phyloP scores from a whole-genome alignment of 2,888 invertebrate species.

The Prenolepis imparis region DNA sequence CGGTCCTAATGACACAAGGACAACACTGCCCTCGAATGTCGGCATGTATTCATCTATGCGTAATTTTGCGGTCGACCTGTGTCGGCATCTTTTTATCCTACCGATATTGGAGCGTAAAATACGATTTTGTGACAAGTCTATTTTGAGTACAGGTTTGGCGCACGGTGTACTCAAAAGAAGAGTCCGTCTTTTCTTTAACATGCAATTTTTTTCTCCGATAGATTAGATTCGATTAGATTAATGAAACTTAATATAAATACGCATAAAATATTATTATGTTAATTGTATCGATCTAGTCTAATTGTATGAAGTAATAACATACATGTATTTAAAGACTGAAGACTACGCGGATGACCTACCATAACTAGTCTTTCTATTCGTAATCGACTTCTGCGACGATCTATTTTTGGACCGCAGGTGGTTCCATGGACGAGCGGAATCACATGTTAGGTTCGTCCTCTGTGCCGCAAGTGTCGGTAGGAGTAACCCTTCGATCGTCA shows the following conservation, averaged over 20 bases:
- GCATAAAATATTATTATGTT: neutral
- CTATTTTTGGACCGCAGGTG: constrained; percentile 73
- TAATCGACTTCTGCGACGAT: constrained; percentile 36
- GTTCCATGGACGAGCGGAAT: constrained; percentile 66
- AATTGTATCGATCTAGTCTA: neutral
- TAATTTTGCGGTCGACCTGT: constrained; percentile 71
- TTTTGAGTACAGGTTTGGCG: constrained; percentile 4
- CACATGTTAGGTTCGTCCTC: constrained; percentile 66
- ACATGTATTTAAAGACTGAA: neutral
- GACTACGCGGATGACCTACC: neutral
- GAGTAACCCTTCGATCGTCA: constrained; percentile 74
- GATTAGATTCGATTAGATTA: neutral
- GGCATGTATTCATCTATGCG: constrained; percentile 67
- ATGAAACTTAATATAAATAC: too few relatives aligned
- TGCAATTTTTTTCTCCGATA: neutral
- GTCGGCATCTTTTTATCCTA: constrained; percentile 65
- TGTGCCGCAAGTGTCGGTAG: constrained; percentile 70
- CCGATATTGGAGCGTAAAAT: constrained; percentile 80
- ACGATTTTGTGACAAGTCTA: constrained; percentile 73
- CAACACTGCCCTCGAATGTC: constrained; percentile 63
- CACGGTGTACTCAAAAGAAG: neutral
- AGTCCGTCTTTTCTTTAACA: neutral
- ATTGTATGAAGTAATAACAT: neutral
- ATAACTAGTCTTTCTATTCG: constrained; percentile 22
- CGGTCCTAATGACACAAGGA: constrained; percentile 74